Conservation (phyloP, 1,140 invertebrate species). For the Sinonovacula constricta region DNA sequence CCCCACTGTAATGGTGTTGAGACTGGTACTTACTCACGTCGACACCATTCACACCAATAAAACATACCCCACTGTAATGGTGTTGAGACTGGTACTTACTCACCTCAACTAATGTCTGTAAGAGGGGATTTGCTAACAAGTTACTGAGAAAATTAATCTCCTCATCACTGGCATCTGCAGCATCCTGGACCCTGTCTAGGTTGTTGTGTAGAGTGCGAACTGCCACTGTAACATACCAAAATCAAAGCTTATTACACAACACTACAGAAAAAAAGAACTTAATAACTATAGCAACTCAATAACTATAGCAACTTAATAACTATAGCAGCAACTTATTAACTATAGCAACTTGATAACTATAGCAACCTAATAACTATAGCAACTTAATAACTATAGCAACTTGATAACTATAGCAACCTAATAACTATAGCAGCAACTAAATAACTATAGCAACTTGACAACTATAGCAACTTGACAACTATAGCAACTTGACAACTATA, state of each 20-base stretch:
- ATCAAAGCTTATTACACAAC: not conserved
- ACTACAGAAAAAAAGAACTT: not conserved
- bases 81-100: no score
- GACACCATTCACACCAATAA: not conserved
- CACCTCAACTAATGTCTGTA: conserved; percentile 67
- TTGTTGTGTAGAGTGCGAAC: conserved; percentile 58
- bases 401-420: no score
- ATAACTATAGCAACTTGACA: no score
- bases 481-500: no score
- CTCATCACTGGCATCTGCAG: conserved; percentile 54
- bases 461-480: no score
- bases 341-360: not conserved
- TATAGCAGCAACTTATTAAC: not conserved
- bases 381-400: not conserved
- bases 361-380: not conserved
- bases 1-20: no score
- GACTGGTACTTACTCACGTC: no score
- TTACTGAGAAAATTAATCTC: conserved; percentile 68
- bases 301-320: not conserved
- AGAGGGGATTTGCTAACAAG: conserved; percentile 57
- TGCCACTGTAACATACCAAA: conserved; percentile 55
- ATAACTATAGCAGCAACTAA: no score
- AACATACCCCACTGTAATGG: no score
- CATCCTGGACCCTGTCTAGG: conserved; percentile 61
- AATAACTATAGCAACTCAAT: not conserved